phyloP scores from a whole-genome alignment of 2,888 invertebrate species.

The Drosophila birchii region DNA sequence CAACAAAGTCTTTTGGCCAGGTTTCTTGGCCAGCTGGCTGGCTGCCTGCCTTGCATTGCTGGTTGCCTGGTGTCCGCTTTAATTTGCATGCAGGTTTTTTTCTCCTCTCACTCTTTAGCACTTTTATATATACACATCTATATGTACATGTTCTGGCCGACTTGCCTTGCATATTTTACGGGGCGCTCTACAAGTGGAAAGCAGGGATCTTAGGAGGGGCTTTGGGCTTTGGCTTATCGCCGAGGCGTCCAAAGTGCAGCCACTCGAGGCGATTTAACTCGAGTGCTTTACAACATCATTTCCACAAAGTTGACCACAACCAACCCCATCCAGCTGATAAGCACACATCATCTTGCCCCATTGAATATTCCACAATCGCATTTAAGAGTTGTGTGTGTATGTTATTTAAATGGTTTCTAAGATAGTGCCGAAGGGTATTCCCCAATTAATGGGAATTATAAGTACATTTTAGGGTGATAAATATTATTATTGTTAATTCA shows the following conservation, averaged over 20 bases:
- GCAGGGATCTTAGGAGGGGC: constrained; percentile 4
- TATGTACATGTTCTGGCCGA: not conserved
- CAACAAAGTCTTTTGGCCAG: constrained; percentile 26
- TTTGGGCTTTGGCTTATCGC: constrained; percentile 31
- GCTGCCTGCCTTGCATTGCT: constrained; percentile 45
- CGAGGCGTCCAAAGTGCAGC: constrained; percentile 40
- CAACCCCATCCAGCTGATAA: constrained; percentile 18
- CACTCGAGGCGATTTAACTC: constrained; percentile 36
- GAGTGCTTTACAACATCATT: constrained; percentile 24
- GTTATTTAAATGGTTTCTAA: not conserved
- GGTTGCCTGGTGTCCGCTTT: constrained; percentile 68
- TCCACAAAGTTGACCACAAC: constrained; percentile 9
- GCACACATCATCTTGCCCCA: constrained; percentile 5
- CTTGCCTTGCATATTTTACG: constrained; percentile 31
- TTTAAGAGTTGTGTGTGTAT: not conserved
- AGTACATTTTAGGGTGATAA: not conserved
- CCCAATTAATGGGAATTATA: not conserved
- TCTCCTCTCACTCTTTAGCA: not conserved
- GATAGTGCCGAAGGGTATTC: not conserved
- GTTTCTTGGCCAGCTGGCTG: constrained; percentile 41
- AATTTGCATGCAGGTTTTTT: constrained; percentile 70
- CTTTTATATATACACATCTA: too few species aligned
- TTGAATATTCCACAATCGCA: constrained; percentile 14
- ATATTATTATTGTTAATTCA: not conserved
- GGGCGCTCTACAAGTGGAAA: constrained; percentile 7